These are phyloP conservation scores for Alexandromys fortis DNA, from an alignment of 2,113 vertebrate species.

Conservation along the genomic window DNA sequence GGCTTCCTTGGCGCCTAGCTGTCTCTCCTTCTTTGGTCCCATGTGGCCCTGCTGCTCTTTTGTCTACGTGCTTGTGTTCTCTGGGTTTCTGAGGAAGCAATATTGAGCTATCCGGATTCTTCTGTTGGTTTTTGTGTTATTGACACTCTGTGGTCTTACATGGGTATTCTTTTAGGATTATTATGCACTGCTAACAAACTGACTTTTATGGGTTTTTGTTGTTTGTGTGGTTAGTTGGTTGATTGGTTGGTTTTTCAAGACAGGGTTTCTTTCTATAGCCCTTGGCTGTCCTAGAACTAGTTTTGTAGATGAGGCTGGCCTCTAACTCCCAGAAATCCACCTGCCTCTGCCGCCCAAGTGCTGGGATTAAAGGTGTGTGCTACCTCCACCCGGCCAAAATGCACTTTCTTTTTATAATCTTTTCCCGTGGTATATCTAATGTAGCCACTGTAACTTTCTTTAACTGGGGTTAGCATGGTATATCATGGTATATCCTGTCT, in stretches of 20 bases:
- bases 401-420: neutral
- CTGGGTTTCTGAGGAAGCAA: neutral
- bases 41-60: neutral
- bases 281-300: neutral
- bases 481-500: constrained; percentile 2
- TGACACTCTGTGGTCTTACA: neutral
- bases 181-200: neutral
- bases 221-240: neutral
- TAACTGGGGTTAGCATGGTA: neutral
- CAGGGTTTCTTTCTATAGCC: neutral
- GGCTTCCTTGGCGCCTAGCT: neutral
- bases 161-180: neutral
- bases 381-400: neutral
- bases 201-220: neutral
- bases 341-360: neutral
- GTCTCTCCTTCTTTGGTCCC: neutral
- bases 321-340: neutral
- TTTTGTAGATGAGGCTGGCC: neutral
- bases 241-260: neutral
- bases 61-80: neutral
- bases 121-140: neutral
- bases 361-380: neutral
- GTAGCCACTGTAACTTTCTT: neutral
- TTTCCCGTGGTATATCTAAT: neutral
- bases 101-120: neutral